Evolutionary conservation across 92 coral and sea anemone genomes (phyloP).

Genomic region (Epizoanthus scotinus): DNA sequence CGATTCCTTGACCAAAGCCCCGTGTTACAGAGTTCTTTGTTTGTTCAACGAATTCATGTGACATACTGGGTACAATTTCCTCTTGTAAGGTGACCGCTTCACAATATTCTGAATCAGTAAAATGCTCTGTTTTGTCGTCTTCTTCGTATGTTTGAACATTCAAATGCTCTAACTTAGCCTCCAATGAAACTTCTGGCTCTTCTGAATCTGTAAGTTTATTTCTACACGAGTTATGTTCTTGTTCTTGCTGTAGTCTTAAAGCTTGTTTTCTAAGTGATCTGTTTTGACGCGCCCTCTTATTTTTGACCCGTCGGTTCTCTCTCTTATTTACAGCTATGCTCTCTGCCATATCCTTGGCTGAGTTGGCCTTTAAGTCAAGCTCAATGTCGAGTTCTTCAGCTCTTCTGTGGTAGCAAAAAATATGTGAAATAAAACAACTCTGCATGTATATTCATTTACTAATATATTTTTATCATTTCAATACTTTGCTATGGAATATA

Average conservation of each 20-base stretch:
- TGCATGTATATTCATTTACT: too few relatives aligned
- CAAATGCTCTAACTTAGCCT: not conserved
- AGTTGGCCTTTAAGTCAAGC: constrained; percentile 12
- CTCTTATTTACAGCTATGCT: constrained; percentile 23
- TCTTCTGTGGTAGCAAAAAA: constrained; percentile 10
- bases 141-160: not conserved
- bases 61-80: not conserved
- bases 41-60: not conserved
- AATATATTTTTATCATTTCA: too few relatives aligned
- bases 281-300: constrained; percentile 15
- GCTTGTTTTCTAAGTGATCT: constrained; percentile 20
- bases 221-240: not conserved
- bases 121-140: not conserved
- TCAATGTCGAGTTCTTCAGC: constrained; percentile 38
- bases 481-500: too few relatives aligned
- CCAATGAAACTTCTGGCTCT: not conserved
- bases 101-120: not conserved
- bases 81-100: not conserved
- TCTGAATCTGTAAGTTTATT: not conserved
- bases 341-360: constrained; percentile 26
- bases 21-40: not conserved
- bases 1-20: not conserved
- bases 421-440: not conserved
- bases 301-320: constrained; percentile 22
- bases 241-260: constrained; percentile 4